Evolutionary conservation across 1,140 invertebrate genomes (phyloP), one percentile per base, ranked within the genome.

Genomic region (Lanistes nyassanus): DNA sequence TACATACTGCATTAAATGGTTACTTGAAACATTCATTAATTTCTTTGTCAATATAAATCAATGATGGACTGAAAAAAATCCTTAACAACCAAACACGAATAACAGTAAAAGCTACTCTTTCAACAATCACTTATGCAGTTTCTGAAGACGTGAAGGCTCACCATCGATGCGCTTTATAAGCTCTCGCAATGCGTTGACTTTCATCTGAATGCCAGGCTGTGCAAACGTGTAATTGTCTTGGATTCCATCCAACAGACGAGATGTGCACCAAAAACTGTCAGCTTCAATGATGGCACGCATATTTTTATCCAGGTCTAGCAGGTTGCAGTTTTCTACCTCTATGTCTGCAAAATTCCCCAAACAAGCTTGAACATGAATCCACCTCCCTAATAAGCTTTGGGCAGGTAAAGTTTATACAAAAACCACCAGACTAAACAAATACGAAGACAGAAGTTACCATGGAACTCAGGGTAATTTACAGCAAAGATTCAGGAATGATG

Each of bases 151-250:
- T 51, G 51, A n/a, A 31, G 16, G 88, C 89, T 89, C 88, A 95
- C 94, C 92, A 92, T 99, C 98, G 76, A 99, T 98, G 89, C 98
- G 92, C 85, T 97, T 94, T 83, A 99, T 97, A 23, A 99, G 92
- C 89, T 99, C 97, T 87, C 97, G 96, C 58, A 99, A 91, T 90
- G 92, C 91, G 71, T 91, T 91, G 19, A 94, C 95, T 92, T 99
- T 98, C 83, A 95, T 94, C 87, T 99, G 98, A 86, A 99, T 99
- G 37, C 98, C 98, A 78, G 99, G 94, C 91, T 99, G 98, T 84
- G 98, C 98, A 92, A 99, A 99, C 83, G 99, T 99, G 88, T 99
- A 99, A 91, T 99, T 99, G 90, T 99, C 97, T 90, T 99, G 98
- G 84, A 99, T 99, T 78, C 97, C 97, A 90, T 99, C 98, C 36